Conservation (phyloP, 2,888 invertebrate genomes). For the Scaptomyza cyrtandrae region DNA sequence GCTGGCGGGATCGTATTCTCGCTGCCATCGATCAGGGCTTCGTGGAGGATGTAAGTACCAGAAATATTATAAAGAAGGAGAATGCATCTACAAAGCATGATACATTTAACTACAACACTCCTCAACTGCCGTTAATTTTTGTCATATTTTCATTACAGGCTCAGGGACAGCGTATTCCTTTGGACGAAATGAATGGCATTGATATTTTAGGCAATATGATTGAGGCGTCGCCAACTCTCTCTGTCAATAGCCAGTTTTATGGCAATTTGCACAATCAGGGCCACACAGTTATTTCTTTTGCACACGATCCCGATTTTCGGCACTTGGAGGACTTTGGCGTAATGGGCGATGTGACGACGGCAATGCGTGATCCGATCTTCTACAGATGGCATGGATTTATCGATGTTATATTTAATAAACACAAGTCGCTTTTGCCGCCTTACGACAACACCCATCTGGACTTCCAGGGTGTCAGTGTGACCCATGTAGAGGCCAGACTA, state of each 20-base stretch:
- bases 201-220: constrained; percentile 92
- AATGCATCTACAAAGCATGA: too few species aligned
- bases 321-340: constrained; percentile 90
- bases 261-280: constrained; percentile 94
- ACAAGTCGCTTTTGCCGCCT: constrained; percentile 87
- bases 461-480: constrained; percentile 67
- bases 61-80: background rate
- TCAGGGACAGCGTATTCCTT: constrained; percentile 66
- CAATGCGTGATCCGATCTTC: constrained; percentile 94
- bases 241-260: constrained; percentile 89
- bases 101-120: too few species aligned
- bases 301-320: constrained; percentile 91
- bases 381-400: constrained; percentile 93
- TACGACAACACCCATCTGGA: constrained; percentile 85
- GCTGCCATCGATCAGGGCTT: constrained; percentile 90
- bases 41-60: constrained; percentile 86
- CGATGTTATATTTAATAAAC: constrained; percentile 90
- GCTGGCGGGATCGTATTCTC: constrained; percentile 90
- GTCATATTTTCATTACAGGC: constrained; percentile 48
- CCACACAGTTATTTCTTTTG: constrained; percentile 90
- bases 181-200: constrained; percentile 87
- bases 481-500: constrained; percentile 68
- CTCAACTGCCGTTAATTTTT: background rate
- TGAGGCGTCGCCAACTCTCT: constrained; percentile 88
- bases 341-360: constrained; percentile 92